Base-by-base conservation (phyloP, 2,797 vertebrate genomes). In the Acipenser transmontanus region DNA sequence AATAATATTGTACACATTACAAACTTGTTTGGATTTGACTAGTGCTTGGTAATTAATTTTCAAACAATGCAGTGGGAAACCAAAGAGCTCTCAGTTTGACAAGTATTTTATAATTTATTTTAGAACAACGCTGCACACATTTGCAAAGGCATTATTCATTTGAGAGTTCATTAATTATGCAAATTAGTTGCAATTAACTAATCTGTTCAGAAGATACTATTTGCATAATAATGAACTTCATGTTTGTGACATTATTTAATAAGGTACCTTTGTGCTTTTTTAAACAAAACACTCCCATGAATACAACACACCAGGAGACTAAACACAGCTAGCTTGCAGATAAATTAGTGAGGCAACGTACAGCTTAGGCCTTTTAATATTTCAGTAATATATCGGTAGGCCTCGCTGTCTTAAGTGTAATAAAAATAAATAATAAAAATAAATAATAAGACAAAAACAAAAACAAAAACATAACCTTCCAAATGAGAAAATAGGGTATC, bases 81-180 rank as follows among this genome's bases (percentile, higher is more conserved):
- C 79, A 79, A 84, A 86, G 73, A 79, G 73, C 79, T 87, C 85
- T 87, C 85, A 82, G 78, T 89, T 90, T 91, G 88, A 89, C 86
- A 87, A 84, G 85, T 91, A 88, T 90, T 91, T 90, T 91, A 92
- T 93, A 91, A 93, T 93, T 93, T 93, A 92, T 93, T 92, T 93
- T 87, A 84, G 89, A 91, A 90, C 86, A 89, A 86, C 88, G 81
- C 88, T 82, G 85, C 87, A 85, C 88, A 91, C 91, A 92, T 91
- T 89, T 91, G 85, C 90, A 84, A 91, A 91, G 88, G 85, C 89
- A 93, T 92, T 92, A 93, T 91, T 93, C 91, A 94, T 93, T 89
- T 81, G 88, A 92, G 89, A 92, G 89, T 92, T 94, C 91, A 94
- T 94, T 94, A 94, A 94, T 94, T 94, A 94, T 94, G 92, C 85